These are phyloP conservation scores for Artemia franciscana DNA, from an alignment of 1,140 invertebrate genomes.

Conservation along the genomic window DNA sequence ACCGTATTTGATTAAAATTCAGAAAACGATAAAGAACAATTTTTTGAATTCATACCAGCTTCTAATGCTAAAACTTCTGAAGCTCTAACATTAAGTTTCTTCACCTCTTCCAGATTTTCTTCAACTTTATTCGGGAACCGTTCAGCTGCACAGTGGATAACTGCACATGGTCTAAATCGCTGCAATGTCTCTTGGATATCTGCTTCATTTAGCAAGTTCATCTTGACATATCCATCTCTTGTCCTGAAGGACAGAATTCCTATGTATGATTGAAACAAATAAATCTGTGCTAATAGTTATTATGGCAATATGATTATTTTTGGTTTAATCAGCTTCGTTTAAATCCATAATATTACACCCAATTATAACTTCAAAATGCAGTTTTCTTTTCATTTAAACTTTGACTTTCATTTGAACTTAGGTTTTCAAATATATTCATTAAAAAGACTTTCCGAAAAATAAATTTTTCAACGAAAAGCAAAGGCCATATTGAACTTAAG, in stretches of 20 bases:
- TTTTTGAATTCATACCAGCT: constrained; percentile 20
- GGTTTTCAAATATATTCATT: background rate
- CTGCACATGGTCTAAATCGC: constrained; percentile 22
- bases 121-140: constrained; percentile 28
- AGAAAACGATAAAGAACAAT: constrained; percentile 5
- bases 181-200: constrained; percentile 18
- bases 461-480: background rate
- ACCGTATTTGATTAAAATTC: no score
- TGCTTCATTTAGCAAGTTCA: constrained; percentile 21
- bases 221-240: constrained; percentile 16
- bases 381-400: background rate
- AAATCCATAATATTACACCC: background rate
- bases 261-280: background rate
- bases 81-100: constrained; percentile 23
- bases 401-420: no score
- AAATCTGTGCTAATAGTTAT: background rate
- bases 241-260: constrained; percentile 10
- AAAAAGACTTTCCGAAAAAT: background rate
- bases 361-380: background rate
- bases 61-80: constrained; percentile 22
- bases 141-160: constrained; percentile 30
- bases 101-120: constrained; percentile 21
- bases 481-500: no score
- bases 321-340: background rate
- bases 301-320: background rate